Evolutionary conservation across 2,888 invertebrate species (phyloP), one percentile per base, ranked within the genome.

Genomic region (Dicyrtoma fusca): DNA sequence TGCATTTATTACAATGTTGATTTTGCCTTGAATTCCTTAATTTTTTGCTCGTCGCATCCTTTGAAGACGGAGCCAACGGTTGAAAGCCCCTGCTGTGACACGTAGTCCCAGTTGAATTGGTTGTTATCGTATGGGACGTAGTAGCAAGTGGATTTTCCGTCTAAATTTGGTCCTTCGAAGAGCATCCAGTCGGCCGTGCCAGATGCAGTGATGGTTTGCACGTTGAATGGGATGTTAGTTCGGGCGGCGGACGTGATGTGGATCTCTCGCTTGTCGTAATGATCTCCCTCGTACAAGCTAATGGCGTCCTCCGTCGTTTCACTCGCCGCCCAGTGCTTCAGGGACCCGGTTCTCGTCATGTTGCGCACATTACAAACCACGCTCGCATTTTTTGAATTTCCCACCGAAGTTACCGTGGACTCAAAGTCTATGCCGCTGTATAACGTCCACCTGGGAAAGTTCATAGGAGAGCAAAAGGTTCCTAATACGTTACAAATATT

Each of bases 81-180:
- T 10, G n/a, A n/a, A n/a, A n/a, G n/a, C n/a, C 25, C 23, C 11
- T 25, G 13, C n/a, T 57, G 13, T 5, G 23, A 10, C n/a, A n/a
- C n/a, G n/a, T n/a, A n/a, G n/a, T n/a, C n/a, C n/a, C n/a, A n/a
- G n/a, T n/a, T n/a, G n/a, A n/a, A n/a, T 11, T 25, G 4, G 13
- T 21, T 23, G 1, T 10, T 5, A 57, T 57, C 26, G 13, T 25
- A n/a, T 25, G 23, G 5, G 10, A 23, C 57, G 5, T 57, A 14
- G 13, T n/a, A 57, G n/a, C 21, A 23, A 13, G 26, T 23, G 5
- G 57, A 25, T 13, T 23, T 21, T 21, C 57, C 57, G 19, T 57
- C 57, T 13, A 57, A 21, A 25, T 57, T 57, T 14, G 25, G 10
- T 1, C 57, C 57, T 57, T 57, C 57, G 26, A 57, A 57, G 1